Evolutionary conservation across 2,888 invertebrate genomes (phyloP), one percentile per base, ranked within the genome.

Genomic region (Rhagophthalmus giganteus): DNA sequence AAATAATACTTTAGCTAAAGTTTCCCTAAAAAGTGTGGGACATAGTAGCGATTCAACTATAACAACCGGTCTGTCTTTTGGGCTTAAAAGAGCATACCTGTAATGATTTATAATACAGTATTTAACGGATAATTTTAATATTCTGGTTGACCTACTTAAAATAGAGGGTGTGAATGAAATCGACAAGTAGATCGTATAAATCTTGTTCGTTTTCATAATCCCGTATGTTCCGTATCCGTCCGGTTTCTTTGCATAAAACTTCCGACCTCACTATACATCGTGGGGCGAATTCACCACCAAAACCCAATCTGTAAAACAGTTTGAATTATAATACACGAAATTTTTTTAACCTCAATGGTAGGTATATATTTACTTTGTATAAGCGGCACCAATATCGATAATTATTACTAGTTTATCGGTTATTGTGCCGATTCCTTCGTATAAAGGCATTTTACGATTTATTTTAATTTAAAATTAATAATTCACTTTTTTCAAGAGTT

Each of bases 51-150:
- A 94, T 75, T 98, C 98, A 11, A 97, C 87, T 16, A 98, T 81
- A 2, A 98, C 88, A 24, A 98, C 86, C 70, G 91, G 87, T 12
- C 94, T 81, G 66, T 94, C 96, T 74, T 96, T 95, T 0, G 97
- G 95, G 69, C 91, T 96, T 32, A 94, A 87, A 34, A 95, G 78
- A 16, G 94, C 82, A 71, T 94, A 86, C 63, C 94, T 94, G 68
- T 9, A 76, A 70, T 50, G 40, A 40, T 54, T 40, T 30, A 58
- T 26, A 12, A 28, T 24, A 5, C n/a, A 37, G 27, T 10, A 48
- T 34, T 15, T 8, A 26, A 44, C 40, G 47, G 40, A 28, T 41
- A 12, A 8, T 15, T 1, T 20, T 20, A 1, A n/a, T 9, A 2
- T 28, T 27, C 1, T n/a, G 9, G 12, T 1, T 2, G 11, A 50